phyloP scores from a whole-genome alignment of 2,113 vertebrate genomes.

The Balaenoptera acutorostrata region DNA sequence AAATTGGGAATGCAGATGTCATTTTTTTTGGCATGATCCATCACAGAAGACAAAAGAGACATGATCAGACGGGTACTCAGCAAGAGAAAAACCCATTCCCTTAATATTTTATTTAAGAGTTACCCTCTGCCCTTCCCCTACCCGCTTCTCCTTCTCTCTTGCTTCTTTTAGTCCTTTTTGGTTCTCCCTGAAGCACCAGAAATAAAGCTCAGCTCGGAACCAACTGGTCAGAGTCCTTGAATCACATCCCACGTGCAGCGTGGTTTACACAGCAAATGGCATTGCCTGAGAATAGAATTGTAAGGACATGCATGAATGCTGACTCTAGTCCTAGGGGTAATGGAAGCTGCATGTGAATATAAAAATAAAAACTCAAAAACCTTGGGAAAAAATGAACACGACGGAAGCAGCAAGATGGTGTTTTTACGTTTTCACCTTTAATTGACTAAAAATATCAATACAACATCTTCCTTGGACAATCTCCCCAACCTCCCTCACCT shows the following conservation, averaged over 20 bases:
- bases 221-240: conserved; percentile 15
- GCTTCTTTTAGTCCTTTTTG: background rate
- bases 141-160: background rate
- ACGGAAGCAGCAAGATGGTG: conserved; percentile 21
- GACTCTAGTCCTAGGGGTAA: conserved; percentile 60
- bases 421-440: conserved; percentile 48
- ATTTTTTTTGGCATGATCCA: background rate
- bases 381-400: conserved; percentile 48
- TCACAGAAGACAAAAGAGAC: background rate
- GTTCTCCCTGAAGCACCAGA: conserved; percentile 33
- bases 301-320: conserved; percentile 54
- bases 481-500: background rate
- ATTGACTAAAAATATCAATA: conserved; percentile 63
- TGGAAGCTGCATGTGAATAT: conserved; percentile 49
- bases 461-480: background rate
- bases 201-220: conserved; percentile 46
- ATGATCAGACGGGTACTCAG: background rate
- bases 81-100: background rate
- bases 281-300: conserved; percentile 50
- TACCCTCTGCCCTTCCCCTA: background rate
- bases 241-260: background rate
- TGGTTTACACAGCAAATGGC: conserved; percentile 30
- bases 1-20: background rate
- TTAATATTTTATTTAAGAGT: background rate
- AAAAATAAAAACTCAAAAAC: conserved; percentile 35